Base-by-base conservation (phyloP, 2,797 vertebrate genomes). In the Clarias pachynema region DNA sequence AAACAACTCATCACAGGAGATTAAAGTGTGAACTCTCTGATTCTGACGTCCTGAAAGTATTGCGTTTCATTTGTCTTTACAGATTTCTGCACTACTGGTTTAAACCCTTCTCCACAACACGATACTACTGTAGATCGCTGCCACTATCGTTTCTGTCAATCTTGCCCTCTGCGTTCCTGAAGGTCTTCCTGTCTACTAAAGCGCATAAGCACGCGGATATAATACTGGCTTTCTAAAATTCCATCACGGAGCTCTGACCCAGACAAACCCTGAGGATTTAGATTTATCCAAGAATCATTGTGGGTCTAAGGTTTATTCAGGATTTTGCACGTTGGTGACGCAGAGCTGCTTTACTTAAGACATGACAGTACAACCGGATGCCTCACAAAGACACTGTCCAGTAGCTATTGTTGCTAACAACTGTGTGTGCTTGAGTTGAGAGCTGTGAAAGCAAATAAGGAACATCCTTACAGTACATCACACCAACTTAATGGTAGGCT, bases 41-140 rank as follows among this genome's bases (percentile, higher is more conserved):
- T 59, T 59, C 5, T 78, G 57, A 3, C 5, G n/a, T 24, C 22
- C 3, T 60, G 20, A 37, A 78, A 60, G 56, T 24, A 0, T n/a
- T 74, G 14, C 15, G 72, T 68, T 59, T 79, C 37, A 79, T 79
- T 82, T 75, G 63, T 70, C 68, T 77, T 83, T 15, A 59, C 7
- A 29, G 73, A 20, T 59, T 59, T 59, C 56, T 77, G 73, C 53
- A 12, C 53, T 75, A 53, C 44, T 56, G 29, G 56, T 12, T 78
- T 75, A 57, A 22, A 57, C 53, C 53, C 6, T 59, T 20, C 40
- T 26, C 5, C 66, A 60, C 57, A 79, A 86, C 65, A 86, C 44
- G 53, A 87, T 79, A 82, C 44, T 78, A 89, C 29, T 73, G 63
- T 49, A 49, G 83, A 80, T 86, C 29, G 79, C 53, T 79, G 73